Conservation (phyloP, 2,797 vertebrate genomes). For the Otolemur crassicaudatus region DNA sequence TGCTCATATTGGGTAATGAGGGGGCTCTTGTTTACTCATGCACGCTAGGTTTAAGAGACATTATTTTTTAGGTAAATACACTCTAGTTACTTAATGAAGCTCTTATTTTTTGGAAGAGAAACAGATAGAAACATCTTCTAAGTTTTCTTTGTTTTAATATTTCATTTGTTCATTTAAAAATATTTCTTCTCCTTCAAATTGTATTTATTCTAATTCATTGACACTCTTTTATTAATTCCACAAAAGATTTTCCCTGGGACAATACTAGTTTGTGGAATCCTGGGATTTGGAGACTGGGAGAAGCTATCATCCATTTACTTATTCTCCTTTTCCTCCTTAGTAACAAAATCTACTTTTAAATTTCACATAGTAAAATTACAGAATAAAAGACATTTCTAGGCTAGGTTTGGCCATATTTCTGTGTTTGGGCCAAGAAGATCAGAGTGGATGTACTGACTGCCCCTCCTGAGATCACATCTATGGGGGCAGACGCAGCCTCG, state of each 20-base stretch:
- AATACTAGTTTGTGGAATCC: background rate
- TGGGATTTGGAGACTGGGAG: background rate
- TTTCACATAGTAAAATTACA: background rate
- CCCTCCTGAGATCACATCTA: background rate
- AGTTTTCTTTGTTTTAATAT: conserved; percentile 19
- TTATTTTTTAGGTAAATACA: background rate
- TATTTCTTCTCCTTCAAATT: background rate
- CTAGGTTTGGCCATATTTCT: background rate
- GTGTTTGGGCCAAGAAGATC: background rate
- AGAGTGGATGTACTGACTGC: background rate
- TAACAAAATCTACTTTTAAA: background rate
- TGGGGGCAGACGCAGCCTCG: too few relatives aligned
- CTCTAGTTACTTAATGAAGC: background rate
- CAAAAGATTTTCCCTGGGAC: background rate
- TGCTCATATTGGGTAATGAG: background rate
- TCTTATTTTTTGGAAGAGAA: background rate
- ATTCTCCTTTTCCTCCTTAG: background rate
- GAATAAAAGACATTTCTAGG: background rate
- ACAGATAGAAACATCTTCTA: background rate
- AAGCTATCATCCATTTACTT: background rate
- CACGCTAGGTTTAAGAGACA: background rate
- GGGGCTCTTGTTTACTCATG: background rate
- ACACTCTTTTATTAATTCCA: background rate
- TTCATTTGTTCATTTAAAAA: conserved; percentile 23
- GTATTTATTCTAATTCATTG: conserved; percentile 11